phyloP scores from a whole-genome alignment of 1,140 invertebrate genomes.

The Acarapis woodi region DNA sequence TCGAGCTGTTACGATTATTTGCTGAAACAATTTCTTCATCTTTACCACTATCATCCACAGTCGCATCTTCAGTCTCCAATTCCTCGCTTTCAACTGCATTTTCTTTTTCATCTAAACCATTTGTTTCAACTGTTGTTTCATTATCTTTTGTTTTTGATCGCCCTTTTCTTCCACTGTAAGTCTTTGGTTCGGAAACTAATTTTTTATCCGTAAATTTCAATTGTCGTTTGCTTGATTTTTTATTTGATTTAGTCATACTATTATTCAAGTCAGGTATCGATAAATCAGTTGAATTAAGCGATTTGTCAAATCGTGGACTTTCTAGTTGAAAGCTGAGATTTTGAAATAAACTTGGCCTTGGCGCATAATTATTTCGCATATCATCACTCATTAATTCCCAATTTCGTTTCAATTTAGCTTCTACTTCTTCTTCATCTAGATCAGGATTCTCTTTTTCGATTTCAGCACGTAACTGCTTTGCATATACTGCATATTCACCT shows the following conservation, averaged over 20 bases:
- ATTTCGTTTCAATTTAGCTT: constrained; percentile 16
- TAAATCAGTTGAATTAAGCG: too few species aligned
- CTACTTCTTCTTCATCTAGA: constrained; percentile 15
- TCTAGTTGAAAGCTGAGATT: not conserved
- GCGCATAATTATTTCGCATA: constrained; percentile 12
- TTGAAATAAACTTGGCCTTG: too few species aligned
- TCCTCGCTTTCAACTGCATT: constrained; percentile 2
- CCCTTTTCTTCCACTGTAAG: not conserved
- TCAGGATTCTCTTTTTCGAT: constrained; percentile 17
- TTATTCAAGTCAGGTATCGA: too few species aligned
- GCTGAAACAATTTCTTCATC: not conserved
- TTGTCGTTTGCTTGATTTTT: not conserved
- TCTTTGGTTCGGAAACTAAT: not conserved
- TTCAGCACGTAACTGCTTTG: constrained; percentile 15
- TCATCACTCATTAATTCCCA: constrained; percentile 18
- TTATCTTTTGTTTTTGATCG: constrained; percentile 1
- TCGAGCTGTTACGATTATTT: not conserved
- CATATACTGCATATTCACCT: constrained; percentile 17
- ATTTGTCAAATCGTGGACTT: not conserved
- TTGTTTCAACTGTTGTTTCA: not conserved
- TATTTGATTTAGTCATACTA: too few species aligned
- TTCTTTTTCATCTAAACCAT: constrained; percentile 5
- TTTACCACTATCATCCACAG: constrained; percentile 11
- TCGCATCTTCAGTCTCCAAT: constrained; percentile 2
- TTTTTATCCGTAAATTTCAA: not conserved